A percentile compares a stretch with the other conserved stretches of the same genome.
Evolutionary conservation across 2,888 invertebrate genomes (phyloP).

Genomic region (Hirtodrosophila alboralis): DNA sequence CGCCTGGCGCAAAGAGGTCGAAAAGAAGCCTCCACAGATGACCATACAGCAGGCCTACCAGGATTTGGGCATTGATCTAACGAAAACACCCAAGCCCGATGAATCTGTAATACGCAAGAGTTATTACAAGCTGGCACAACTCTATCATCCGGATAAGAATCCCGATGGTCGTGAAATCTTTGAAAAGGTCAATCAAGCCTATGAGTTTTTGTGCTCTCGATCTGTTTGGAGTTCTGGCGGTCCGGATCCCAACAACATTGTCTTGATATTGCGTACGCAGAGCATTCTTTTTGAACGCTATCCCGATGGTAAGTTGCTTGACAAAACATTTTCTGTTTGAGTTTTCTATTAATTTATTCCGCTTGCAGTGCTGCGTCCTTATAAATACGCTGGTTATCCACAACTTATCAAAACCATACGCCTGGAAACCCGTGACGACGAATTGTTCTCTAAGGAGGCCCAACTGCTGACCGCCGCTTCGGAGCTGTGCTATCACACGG

Average conservation of each 20-base stretch:
- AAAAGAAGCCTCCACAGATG: conserved; percentile 99
- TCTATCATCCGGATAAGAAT: conserved; percentile 99
- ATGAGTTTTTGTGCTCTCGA: conserved; percentile 98
- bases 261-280: conserved; percentile 95
- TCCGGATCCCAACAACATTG: conserved; percentile 97
- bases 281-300: conserved; percentile 97
- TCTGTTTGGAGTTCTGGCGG: conserved; percentile 93
- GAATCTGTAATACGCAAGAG: conserved; percentile 96
- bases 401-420: conserved; percentile 97
- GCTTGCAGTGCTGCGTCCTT: conserved; percentile 92
- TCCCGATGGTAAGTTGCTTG: conserved; percentile 88
- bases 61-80: conserved; percentile 90
- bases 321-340: no score
- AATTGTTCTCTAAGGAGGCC: conserved; percentile 93
- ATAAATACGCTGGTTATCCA: conserved; percentile 99
- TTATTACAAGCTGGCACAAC: conserved; percentile 97
- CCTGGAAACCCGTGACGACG: conserved; percentile 96
- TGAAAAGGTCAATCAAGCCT: conserved; percentile 98
- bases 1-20: conserved; percentile 98
- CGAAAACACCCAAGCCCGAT: conserved; percentile 88
- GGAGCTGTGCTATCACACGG: conserved; percentile 97
- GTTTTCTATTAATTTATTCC: conserved; percentile 1
- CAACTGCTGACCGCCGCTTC: conserved; percentile 95
- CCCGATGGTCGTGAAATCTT: conserved; percentile 98
- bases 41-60: conserved; percentile 96